Percentiles rank a stretch among this genome's conserved stretches.
phyloP scores from a whole-genome alignment of 2,113 vertebrate genomes.

The Baryphthengus martii region DNA sequence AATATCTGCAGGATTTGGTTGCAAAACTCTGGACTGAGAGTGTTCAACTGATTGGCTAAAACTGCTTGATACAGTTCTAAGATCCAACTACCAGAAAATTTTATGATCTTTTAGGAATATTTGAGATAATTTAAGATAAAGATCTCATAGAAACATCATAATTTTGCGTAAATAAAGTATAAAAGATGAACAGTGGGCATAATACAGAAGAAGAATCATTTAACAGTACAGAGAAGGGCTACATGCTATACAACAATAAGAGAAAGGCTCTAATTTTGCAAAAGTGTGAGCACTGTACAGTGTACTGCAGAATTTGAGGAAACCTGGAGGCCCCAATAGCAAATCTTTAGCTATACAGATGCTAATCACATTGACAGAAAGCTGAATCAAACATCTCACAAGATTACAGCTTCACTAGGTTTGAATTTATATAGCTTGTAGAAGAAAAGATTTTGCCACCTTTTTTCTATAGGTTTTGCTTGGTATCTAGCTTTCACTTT shows the following conservation, averaged over 20 bases:
- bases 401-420: not conserved
- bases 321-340: not conserved
- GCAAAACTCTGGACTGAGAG: not conserved
- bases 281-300: not conserved
- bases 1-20: not conserved
- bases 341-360: not conserved
- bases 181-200: not conserved
- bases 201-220: not conserved
- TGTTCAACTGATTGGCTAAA: not conserved
- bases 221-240: not conserved
- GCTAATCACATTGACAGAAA: not conserved
- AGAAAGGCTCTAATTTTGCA: not conserved
- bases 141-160: not conserved
- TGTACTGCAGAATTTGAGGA: not conserved
- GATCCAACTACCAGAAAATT: not conserved
- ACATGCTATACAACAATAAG: not conserved
- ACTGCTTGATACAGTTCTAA: not conserved
- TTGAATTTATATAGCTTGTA: not conserved
- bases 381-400: not conserved
- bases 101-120: not conserved
- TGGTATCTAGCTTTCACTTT: not conserved
- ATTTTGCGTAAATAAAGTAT: not conserved
- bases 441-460: rapidly evolving
- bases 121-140: not conserved
- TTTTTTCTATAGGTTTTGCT: not conserved